Base-by-base conservation (phyloP, 2,888 invertebrate genomes). In the Anagyrus pseudococci region DNA sequence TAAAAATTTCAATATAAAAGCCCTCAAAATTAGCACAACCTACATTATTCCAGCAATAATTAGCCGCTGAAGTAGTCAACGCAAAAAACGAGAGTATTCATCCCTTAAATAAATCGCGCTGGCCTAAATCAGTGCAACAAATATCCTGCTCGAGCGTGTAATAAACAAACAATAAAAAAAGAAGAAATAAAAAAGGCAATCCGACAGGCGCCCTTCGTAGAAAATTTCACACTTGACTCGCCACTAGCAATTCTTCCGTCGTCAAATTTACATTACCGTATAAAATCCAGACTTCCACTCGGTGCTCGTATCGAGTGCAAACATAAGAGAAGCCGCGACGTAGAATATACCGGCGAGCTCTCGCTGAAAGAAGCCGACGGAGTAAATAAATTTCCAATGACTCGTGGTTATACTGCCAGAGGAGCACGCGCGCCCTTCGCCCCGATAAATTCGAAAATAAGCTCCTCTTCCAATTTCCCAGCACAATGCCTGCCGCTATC, bases 381-480 rank as follows among this genome's bases (percentile, higher is more conserved):
- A 29, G 26, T 17, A 55, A 60, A 49, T 49, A 48, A 55, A 60
- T 60, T 43, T 55, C 25, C 60, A 43, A 55, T 55, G 46, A 54
- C 43, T 40, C 6, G 8, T 19, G 41, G 25, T 17, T 7, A 19
- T 13, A 15, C 48, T 13, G 19, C n/a, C 17, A 22, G 1, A 15
- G 23, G n/a, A 23, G 15, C 15, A 19, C 17, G 40, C 15, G 33
- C 49, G 20, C 50, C 20, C 37, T 23, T 55, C 23, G 46, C 10
- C 22, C 23, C 54, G 54, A 58, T 65, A 62, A 65, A 65, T 55
- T 55, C 29, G 61, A 58, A 65, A 58, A 65, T 55, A 44, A 60
- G 50, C 47, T 58, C 64, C 59, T 64, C 60, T 58, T 61, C 61
- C 61, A 65, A 65, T 65, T 65, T 65, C 61, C 50, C 55, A 37